Evolutionary conservation across 1,140 invertebrate species (phyloP), one percentile per base, ranked within the genome.

Genomic region (Nylanderia fulva): DNA sequence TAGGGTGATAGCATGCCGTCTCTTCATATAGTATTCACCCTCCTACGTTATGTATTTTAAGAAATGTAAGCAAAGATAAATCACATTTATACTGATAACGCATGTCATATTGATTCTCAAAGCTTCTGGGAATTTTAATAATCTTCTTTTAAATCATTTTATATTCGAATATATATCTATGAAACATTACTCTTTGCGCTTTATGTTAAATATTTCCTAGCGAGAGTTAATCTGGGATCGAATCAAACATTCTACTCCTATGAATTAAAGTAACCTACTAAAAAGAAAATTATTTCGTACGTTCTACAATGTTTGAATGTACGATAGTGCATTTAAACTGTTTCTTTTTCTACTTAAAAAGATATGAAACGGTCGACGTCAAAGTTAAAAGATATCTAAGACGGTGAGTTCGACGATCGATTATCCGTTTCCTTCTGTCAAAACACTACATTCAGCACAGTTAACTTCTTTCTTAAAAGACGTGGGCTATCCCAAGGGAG

Each of bases 341-440:
- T 52, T 66, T 39, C 9, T 39, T 6, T 29, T 6, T 29, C 9
- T 29, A 54, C n/a, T 60, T 21, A 52, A 36, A 76, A 76, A 15
- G 45, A 63, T 39, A 76, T 76, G 24, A 84, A 84, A 84, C 69
- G 39, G 33, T 54, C 3, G 79, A 68, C 33, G 56, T 85, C 84
- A 83, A 61, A 61, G 58, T 85, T 63, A 85, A 82, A n/a, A 77
- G 42, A 45, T 85, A 80, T 85, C 54, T 39, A 27, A 52, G 84
- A 29, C 58, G 52, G 61, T 68, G 63, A 84, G 71, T 86, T 69
- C 29, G 71, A 86, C 71, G 63, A 86, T 86, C 85, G 80, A 86
- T 86, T 85, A 86, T 84, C 80, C 71, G 56, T 75, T 86, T 86
- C 61, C 24, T 86, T 48, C 80, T 84, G 85, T 84, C 85, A 86